Base-by-base conservation (phyloP, 2,113 vertebrate genomes). In the Ceyx margarethae region DNA sequence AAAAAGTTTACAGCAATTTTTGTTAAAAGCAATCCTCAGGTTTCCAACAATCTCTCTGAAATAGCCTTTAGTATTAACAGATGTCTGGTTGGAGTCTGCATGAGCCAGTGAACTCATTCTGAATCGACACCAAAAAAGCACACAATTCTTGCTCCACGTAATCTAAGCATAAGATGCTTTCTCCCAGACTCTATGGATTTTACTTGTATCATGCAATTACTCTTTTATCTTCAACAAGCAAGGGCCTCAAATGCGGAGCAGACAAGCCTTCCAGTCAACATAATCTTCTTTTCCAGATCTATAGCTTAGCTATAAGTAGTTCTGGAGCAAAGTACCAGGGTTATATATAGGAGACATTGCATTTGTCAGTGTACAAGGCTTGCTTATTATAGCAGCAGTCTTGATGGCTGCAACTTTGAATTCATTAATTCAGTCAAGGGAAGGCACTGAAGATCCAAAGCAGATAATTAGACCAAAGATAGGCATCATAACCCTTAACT, bases 1-100 rank as follows among this genome's bases (percentile, higher is more conserved):
- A 50, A 50, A 50, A 50, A 50, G 11, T 58, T 79, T 73, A 54
- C 1, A 3, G 60, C 25, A 48, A 77, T 69, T 80, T 92, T 62
- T 87, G 46, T 71, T 87, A 31, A 29, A 86, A 68, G 43, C 45
- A 85, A 93, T 92, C 78, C 40, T 87, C 64, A 85, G 75, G 61
- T 80, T 87, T 92, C 64, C 46, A 82, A 43, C 17, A 15, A 56
- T 54, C 17, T 77, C 78, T 69, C 74, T 2, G 7, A 87, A 91
- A 67, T 10, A 93, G 25, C 28, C 17, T 76, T 88, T 72, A 92
- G 61, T 60, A 81, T 67, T 91, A 91, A 91, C 85, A 94, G 78
- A 92, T 85, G 75, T 81, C 31, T 85, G 43, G 4, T 3, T 85
- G 60, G 75, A 89, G 73, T 82, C 93, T 84, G 84, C 71, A 45